Evolutionary conservation across 1,140 invertebrate genomes (phyloP), one percentile per base, ranked within the genome.

Genomic region (Schlechtendalia chinensis): DNA sequence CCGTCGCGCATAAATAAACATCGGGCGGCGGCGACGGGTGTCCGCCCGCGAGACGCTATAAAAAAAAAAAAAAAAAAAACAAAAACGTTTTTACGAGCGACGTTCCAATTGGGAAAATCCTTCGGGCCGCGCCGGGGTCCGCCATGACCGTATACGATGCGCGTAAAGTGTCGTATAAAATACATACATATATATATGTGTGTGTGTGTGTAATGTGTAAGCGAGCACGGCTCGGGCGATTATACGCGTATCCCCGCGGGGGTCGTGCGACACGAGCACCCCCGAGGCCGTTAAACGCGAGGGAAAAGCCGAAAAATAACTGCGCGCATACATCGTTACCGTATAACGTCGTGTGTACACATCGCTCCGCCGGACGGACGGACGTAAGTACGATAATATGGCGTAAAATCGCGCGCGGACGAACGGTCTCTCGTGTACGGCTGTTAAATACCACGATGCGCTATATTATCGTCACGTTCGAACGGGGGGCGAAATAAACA

Each of bases 51-150:
- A 17, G 24, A 65, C 29, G 39, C 19, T 65, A 65, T 63, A 29
- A 29, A n/a, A n/a, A n/a, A n/a, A n/a, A n/a, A n/a, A n/a, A n/a
- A n/a, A n/a, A n/a, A n/a, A n/a, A n/a, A n/a, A n/a, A n/a, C n/a
- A 19, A 45, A 47, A 17, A 8, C 1, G 10, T 5, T 47, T 69
- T 69, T 47, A 69, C 45, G 65, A 69, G 22, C 65, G 32, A 16
- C 65, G 39, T 69, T 24, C 65, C 65, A 65, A 65, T 65, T n/a
- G 61, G 63, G 22, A 45, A 69, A 69, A 39, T 39, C 22, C 5
- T 8, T 32, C 19, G 19, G 11, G 2, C 2, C 32, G 3, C 32
- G 32, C n/a, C 32, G 32, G 3, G n/a, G 63, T 67, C 65, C 65
- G 65, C 65, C 65, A 69, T 69, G 39, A 47, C 45, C 22, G 3